Evolutionary conservation across 2,113 vertebrate species (phyloP).

Genomic region (Aphyosemion australe): DNA sequence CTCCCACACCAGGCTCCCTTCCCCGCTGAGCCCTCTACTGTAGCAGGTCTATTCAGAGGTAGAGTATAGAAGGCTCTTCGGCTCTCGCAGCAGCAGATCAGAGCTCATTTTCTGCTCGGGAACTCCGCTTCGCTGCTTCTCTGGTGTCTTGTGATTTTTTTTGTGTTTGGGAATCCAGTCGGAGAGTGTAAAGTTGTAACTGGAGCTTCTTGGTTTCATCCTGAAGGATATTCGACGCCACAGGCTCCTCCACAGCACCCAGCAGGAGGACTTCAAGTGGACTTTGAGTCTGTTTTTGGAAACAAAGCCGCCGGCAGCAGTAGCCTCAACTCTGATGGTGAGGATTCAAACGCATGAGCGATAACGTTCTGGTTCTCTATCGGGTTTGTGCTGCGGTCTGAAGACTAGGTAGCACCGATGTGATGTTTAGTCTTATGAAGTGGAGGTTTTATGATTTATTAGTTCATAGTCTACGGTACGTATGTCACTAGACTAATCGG

Average conservation of each 20-base stretch:
- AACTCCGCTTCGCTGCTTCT: conserved; percentile 2
- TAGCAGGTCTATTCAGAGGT: conserved; percentile 93
- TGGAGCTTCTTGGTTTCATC: conserved; percentile 20
- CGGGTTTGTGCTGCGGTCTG: too few species aligned
- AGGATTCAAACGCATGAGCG: conserved; percentile 46
- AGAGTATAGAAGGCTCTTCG: conserved; percentile 70
- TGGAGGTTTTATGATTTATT: too few species aligned
- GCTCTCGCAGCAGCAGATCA: conserved; percentile 21
- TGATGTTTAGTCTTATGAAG: too few species aligned
- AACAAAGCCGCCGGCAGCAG: conserved; percentile 85
- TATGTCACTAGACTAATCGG: too few species aligned
- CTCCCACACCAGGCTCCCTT: conserved; percentile 88
- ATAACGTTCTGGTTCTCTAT: too few species aligned
- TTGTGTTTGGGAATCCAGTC: not conserved
- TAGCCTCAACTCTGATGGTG: conserved; percentile 89
- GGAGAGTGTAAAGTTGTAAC: not conserved
- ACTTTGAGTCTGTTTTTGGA: conserved; percentile 99
- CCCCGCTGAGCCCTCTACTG: conserved; percentile 85
- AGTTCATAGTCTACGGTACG: too few species aligned
- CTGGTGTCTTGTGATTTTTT: conserved; percentile 2
- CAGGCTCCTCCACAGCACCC: conserved; percentile 87
- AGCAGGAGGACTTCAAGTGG: conserved; percentile 91
- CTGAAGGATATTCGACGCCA: conserved; percentile 89
- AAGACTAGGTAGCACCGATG: too few species aligned
- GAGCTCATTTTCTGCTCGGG: not conserved